Evolutionary conservation across 2,888 invertebrate species (phyloP).

Genomic region (Lissocephala sabroskyi): DNA sequence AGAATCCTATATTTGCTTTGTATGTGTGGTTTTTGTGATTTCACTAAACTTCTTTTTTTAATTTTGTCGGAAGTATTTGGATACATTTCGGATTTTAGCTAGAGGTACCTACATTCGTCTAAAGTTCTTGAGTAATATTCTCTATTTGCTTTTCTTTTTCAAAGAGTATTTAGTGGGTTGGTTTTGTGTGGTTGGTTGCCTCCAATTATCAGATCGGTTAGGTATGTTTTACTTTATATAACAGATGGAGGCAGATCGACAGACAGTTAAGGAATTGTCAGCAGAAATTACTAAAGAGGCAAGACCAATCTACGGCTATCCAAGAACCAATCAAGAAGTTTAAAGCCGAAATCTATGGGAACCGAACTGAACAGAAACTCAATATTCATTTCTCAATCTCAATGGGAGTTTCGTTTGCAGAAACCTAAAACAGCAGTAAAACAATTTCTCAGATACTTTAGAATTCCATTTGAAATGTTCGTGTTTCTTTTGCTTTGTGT

Average conservation of each 20-base stretch:
- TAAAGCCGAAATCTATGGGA: too few species aligned
- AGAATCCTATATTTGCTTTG: slow-evolving; percentile 24
- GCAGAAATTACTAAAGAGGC: slow-evolving; percentile 26
- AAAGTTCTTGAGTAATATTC: slow-evolving; percentile 18
- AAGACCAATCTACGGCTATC: too few species aligned
- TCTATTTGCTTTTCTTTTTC: slow-evolving; percentile 6
- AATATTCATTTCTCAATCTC: too few species aligned
- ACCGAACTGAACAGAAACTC: too few species aligned
- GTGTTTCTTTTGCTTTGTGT: slow-evolving; percentile 1
- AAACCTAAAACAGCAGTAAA: too few species aligned
- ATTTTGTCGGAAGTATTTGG: slow-evolving; percentile 54
- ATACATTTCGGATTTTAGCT: slow-evolving; percentile 49
- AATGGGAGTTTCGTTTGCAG: too few species aligned
- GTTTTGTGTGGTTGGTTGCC: background rate
- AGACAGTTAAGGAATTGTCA: slow-evolving; percentile 35
- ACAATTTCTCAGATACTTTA: too few species aligned
- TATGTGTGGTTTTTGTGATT: slow-evolving; percentile 12
- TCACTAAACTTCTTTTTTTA: slow-evolving; percentile 28
- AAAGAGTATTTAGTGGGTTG: background rate
- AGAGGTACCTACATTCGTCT: slow-evolving; percentile 53
- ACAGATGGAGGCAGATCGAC: slow-evolving; percentile 8
- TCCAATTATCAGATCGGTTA: too few species aligned
- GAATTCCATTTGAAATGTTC: too few species aligned
- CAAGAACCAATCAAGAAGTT: too few species aligned
- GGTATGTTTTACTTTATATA: too few species aligned